Percentiles rank a stretch among this genome's conserved stretches.
These are phyloP conservation scores for Trigoniulus corallinus DNA, from an alignment of 1,140 invertebrate species.

Conservation along the genomic window DNA sequence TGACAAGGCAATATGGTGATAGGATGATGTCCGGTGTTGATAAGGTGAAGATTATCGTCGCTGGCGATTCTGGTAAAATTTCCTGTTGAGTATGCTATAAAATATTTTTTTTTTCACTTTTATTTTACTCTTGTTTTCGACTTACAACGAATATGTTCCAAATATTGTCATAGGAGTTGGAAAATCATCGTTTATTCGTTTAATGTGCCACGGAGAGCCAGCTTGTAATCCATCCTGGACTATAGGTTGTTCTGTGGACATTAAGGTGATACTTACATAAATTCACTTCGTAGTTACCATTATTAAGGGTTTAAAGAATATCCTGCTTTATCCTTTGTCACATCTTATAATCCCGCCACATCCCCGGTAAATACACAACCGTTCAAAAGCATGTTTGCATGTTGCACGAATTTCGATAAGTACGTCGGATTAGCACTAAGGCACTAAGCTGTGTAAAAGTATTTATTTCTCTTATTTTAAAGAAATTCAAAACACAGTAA, in stretches of 20 bases:
- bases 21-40: constrained; percentile 33
- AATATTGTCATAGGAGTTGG: constrained; percentile 54
- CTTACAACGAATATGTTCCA: constrained; percentile 1
- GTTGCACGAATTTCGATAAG: too few species aligned
- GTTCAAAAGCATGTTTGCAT: neutral
- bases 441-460: too few species aligned
- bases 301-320: constrained; percentile 1
- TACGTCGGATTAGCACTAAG: too few species aligned
- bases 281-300: neutral
- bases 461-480: too few species aligned
- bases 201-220: constrained; percentile 74
- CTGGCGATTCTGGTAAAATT: constrained; percentile 72
- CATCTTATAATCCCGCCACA: neutral
- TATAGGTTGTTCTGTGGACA: constrained; percentile 85
- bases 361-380: neutral
- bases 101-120: neutral
- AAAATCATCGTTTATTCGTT: constrained; percentile 82
- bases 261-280: constrained; percentile 41
- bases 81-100: too few species aligned
- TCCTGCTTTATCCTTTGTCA: neutral
- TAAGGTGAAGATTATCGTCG: constrained; percentile 76
- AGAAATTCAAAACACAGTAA: too few species aligned
- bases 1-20: too few species aligned
- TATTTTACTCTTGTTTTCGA: neutral
- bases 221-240: constrained; percentile 77